Percentiles rank a stretch among this genome's conserved stretches.
phyloP scores from a whole-genome alignment of 2,888 invertebrate genomes.

The Drosophila incognita region DNA sequence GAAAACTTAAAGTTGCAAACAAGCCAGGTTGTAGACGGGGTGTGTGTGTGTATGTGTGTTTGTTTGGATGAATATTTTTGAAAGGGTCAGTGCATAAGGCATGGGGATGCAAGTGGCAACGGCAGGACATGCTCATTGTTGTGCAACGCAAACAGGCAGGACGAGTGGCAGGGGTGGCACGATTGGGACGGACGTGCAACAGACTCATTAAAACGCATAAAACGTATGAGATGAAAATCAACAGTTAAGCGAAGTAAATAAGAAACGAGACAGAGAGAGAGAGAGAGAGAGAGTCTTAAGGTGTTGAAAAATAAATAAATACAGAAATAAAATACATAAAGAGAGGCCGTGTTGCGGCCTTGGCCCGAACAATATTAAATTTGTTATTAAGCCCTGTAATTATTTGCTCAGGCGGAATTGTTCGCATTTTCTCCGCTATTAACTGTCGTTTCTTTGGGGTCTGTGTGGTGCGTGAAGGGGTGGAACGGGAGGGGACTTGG shows the following conservation, averaged over 20 bases:
- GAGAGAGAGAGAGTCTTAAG: conserved; percentile 2
- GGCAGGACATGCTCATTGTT: conserved; percentile 62
- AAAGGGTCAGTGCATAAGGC: conserved; percentile 45
- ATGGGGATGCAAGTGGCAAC: conserved; percentile 19
- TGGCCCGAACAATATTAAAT: conserved; percentile 72
- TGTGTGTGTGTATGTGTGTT: conserved; percentile 8
- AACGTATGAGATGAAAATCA: conserved; percentile 69
- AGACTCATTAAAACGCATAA: conserved; percentile 74
- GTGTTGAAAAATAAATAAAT: conserved; percentile 9
- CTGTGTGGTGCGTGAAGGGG: not conserved
- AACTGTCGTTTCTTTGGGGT: conserved; percentile 41
- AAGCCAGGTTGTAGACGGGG: conserved; percentile 7
- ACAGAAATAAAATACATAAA: conserved; percentile 1
- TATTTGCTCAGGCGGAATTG: conserved; percentile 73
- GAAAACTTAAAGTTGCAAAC: conserved; percentile 52
- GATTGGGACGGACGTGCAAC: conserved; percentile 1
- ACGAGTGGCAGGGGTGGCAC: not conserved
- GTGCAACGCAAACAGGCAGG: conserved; percentile 59
- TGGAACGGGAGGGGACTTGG: not conserved
- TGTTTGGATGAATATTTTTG: conserved; percentile 34
- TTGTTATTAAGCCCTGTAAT: conserved; percentile 79
- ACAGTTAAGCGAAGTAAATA: conserved; percentile 39
- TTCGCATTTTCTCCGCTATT: conserved; percentile 65
- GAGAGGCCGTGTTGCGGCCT: conserved; percentile 37
- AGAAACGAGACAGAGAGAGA: too few relatives aligned